A percentile compares a stretch with the other conserved stretches of the same genome.
Conservation (phyloP, 1,140 invertebrate species). For the Ceratina calcarata region DNA sequence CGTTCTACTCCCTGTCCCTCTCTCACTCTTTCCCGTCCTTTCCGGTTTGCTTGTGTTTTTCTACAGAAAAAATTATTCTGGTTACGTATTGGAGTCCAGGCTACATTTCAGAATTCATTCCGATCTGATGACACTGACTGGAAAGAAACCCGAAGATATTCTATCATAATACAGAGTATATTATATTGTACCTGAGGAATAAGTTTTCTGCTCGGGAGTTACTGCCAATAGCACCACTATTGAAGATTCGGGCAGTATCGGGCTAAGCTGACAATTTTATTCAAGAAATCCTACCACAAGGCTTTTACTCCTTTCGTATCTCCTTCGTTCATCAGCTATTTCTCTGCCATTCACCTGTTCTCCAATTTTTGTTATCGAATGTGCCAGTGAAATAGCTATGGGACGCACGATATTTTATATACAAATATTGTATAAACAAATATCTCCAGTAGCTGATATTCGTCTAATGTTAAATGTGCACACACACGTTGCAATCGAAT, state of each 20-base stretch:
- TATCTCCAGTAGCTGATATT: not conserved
- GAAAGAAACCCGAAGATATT: slow-evolving; percentile 66
- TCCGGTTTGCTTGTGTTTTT: slow-evolving; percentile 57
- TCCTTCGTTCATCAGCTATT: not conserved
- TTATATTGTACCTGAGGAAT: not conserved
- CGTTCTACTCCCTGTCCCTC: not conserved
- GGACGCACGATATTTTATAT: not conserved
- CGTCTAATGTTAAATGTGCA: not conserved
- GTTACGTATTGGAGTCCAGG: slow-evolving; percentile 93
- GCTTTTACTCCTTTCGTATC: slow-evolving; percentile 5
- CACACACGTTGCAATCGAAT: slow-evolving; percentile 6
- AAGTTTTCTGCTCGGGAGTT: slow-evolving; percentile 1
- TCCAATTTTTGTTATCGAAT: not conserved
- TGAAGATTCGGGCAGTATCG: slow-evolving; percentile 32
- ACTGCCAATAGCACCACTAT: slow-evolving; percentile 49
- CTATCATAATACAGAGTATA: slow-evolving; percentile 15
- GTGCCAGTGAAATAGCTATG: not conserved
- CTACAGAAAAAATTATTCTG: slow-evolving; percentile 91
- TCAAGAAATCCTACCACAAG: not conserved
- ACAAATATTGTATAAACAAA: not conserved
- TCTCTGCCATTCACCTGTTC: not conserved
- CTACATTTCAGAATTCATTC: slow-evolving; percentile 96
- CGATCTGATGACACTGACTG: slow-evolving; percentile 83
- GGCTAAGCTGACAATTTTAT: slow-evolving; percentile 11
- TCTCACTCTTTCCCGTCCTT: too few relatives aligned